Evolutionary conservation across 2,113 vertebrate species (phyloP), one percentile per base, ranked within the genome.

Genomic region (Notarius quadriscutis): DNA sequence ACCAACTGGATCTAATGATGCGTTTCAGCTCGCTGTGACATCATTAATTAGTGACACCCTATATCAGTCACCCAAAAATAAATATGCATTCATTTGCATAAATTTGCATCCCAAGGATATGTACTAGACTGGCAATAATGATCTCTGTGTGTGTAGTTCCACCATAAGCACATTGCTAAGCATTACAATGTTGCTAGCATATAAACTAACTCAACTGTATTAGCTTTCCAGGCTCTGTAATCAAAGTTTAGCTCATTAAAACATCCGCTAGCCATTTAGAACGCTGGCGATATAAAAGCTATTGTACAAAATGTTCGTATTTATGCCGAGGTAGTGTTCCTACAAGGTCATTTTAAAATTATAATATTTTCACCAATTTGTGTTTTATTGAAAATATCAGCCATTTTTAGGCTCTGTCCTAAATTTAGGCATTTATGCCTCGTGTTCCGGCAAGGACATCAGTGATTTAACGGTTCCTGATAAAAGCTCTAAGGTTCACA

Each of bases 31-130:
- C 11, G 30, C 30, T 62, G 81, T 87, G 85, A 89, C 88, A 89
- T 89, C 85, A 86, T 84, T 87, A 84, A 89, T 89, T 87, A 89
- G 81, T 60, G 48, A 88, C 80, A 79, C 18, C 81, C 72, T 27
- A 51, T 60, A 88, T 80, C 84, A 62, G 48, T 83, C 69, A 34
- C 53, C 27, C 60, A 81, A 62, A 81, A 22, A 81, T 81, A 62
- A 81, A 81, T 62, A 81, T 25, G 53, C 79, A 22, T 81, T 81
- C 9, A 81, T 81, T 48, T 81, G 79, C 57, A 81, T 81, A 62
- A 1, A 62, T 81, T 81, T 62, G 57, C 79, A 81, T 48, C 34
- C 17, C 34, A 62, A 81, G 34, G 57, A 60, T 34, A 27, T 77
- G 41, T 20, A 48, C 17, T 22, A 48, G 20, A 84, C 50, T 71